Evolutionary conservation across 2,797 vertebrate genomes (phyloP).

Genomic region (Borostomias antarcticus): DNA sequence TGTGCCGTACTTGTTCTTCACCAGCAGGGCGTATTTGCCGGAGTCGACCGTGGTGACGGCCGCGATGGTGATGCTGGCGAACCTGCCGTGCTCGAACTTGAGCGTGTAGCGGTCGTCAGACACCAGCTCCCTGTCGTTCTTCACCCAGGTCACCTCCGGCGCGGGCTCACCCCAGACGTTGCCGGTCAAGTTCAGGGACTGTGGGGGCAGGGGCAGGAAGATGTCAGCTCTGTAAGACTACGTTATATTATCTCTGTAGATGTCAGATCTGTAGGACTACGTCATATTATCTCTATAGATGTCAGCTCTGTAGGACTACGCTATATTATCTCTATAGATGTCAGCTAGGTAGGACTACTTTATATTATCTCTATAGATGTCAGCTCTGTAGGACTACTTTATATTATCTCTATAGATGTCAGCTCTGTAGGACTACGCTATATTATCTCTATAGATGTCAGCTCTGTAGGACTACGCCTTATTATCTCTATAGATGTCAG

Average conservation of each 20-base stretch:
- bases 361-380: too few species aligned
- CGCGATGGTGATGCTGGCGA: constrained; percentile 87
- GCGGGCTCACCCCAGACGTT: constrained; percentile 94
- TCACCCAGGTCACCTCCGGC: constrained; percentile 91
- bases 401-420: too few species aligned
- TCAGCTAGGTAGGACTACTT: too few species aligned
- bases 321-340: too few species aligned
- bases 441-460: too few species aligned
- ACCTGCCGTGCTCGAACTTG: constrained; percentile 90
- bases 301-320: too few species aligned
- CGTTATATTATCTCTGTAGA: not conserved
- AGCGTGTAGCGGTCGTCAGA: constrained; percentile 82
- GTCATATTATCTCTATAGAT: too few species aligned
- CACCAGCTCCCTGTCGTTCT: constrained; percentile 85
- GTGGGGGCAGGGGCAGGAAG: not conserved
- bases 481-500: too few species aligned
- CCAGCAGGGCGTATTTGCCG: constrained; percentile 92
- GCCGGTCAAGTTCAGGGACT: constrained; percentile 97
- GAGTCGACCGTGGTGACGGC: constrained; percentile 85
- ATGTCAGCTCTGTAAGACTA: not conserved
- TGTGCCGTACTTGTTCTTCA: constrained; percentile 96
- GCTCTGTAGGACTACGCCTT: too few species aligned
- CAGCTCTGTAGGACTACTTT: too few species aligned
- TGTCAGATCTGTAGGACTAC: too few species aligned
- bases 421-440: too few species aligned